Conservation (phyloP, 2,113 vertebrate species). For the Brachypodius melanocephalos region DNA sequence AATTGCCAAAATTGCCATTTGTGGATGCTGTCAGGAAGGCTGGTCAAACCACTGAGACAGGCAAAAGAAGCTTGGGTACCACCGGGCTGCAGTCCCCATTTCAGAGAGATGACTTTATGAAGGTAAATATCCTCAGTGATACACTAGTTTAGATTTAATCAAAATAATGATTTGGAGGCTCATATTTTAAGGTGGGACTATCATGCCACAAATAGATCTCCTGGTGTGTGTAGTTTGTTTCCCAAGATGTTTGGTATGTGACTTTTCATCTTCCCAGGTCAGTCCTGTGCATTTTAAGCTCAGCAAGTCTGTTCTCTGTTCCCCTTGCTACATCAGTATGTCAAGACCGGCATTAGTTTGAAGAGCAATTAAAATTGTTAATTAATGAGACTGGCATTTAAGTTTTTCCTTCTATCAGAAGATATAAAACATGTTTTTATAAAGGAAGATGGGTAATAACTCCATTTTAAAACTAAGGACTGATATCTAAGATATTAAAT, state of each 20-base stretch:
- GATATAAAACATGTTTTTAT: neutral
- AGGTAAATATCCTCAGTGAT: neutral
- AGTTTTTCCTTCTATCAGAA: neutral
- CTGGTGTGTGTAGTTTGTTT: neutral
- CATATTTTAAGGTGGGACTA: neutral
- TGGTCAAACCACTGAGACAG: neutral
- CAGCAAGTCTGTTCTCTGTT: neutral
- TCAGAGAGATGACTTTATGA: neutral
- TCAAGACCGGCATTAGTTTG: neutral
- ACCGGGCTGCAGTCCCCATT: neutral
- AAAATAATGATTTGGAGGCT: neutral
- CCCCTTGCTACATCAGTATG: neutral
- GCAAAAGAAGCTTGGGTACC: neutral
- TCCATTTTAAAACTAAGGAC: neutral
- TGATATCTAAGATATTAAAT: neutral
- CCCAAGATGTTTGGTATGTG: neutral
- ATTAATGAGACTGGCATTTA: neutral
- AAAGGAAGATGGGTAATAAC: neutral
- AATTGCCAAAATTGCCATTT: neutral
- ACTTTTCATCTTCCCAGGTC: neutral
- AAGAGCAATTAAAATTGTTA: neutral
- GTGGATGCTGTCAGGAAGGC: neutral
- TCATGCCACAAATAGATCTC: neutral
- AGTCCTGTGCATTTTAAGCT: neutral
- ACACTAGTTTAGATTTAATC: neutral